Evolutionary conservation across 2,797 vertebrate genomes (phyloP).

Genomic region (Epinephelus malabaricus): DNA sequence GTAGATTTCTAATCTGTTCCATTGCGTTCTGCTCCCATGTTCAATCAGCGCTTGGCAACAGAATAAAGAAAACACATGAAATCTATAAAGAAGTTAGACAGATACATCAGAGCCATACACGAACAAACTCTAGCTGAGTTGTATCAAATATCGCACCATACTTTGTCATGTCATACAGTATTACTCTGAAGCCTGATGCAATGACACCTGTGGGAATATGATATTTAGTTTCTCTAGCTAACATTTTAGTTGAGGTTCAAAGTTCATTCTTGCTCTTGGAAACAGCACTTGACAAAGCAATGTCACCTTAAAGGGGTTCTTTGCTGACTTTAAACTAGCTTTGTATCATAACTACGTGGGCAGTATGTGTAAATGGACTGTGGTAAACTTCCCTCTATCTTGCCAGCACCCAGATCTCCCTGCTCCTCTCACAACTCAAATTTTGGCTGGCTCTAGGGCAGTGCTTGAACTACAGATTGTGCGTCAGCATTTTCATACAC

Average conservation of each 20-base stretch:
- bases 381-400: no score
- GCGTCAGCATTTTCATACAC: no score
- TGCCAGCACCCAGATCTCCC: no score
- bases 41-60: slow-evolving; percentile 68
- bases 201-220: slow-evolving; percentile 2
- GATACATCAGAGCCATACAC: slow-evolving; percentile 1
- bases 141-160: slow-evolving; percentile 32
- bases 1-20: slow-evolving; percentile 75
- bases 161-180: background rate
- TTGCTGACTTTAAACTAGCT: no score
- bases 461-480: no score
- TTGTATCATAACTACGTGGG: no score
- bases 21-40: slow-evolving; percentile 41
- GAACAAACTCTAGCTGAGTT: slow-evolving; percentile 14
- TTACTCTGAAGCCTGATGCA: slow-evolving; percentile 19
- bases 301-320: background rate
- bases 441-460: no score
- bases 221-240: slow-evolving; percentile 6
- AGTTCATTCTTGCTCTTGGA: background rate
- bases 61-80: slow-evolving; percentile 44
- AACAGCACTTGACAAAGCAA: slow-evolving; percentile 24
- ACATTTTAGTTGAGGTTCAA: slow-evolving; percentile 18
- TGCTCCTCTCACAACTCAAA: no score
- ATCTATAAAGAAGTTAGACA: slow-evolving; percentile 25
- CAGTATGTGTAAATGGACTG: no score